Percentiles rank a stretch among this genome's conserved stretches.
These are phyloP conservation scores for Chelonus formosanus DNA, from an alignment of 2,888 invertebrate genomes.

Conservation along the genomic window DNA sequence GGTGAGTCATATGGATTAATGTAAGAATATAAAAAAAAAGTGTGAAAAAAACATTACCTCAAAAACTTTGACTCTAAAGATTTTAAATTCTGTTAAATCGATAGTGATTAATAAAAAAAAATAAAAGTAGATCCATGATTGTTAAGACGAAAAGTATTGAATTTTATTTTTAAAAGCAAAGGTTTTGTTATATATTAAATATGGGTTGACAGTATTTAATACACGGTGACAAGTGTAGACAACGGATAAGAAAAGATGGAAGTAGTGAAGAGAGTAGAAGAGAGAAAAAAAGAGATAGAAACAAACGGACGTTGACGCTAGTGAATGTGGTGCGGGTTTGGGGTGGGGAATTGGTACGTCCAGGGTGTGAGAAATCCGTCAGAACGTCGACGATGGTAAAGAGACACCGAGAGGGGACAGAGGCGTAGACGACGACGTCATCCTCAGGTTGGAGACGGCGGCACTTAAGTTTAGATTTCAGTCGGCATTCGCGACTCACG, in stretches of 20 bases:
- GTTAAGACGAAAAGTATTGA: no score
- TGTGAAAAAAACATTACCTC: no score
- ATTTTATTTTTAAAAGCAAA: no score
- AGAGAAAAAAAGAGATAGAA: constrained; percentile 24
- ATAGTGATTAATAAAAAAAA: no score
- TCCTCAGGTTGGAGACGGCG: constrained; percentile 61
- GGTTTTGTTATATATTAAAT: no score
- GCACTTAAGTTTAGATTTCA: constrained; percentile 60
- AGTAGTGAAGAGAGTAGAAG: constrained; percentile 23
- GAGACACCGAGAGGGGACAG: constrained; percentile 28
- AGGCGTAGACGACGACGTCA: constrained; percentile 46
- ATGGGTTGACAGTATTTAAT: neutral
- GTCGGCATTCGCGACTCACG: constrained; percentile 61
- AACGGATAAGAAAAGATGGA: neutral
- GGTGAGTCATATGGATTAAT: constrained; percentile 50
- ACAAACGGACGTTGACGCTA: constrained; percentile 19
- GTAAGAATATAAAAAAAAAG: neutral
- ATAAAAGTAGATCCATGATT: no score
- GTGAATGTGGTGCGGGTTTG: constrained; percentile 7
- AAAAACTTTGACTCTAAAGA: no score
- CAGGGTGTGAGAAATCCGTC: constrained; percentile 30
- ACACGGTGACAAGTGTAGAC: no score
- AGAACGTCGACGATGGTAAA: constrained; percentile 25
- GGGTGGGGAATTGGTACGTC: constrained; percentile 22
- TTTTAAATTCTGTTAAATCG: no score